phyloP scores from a whole-genome alignment of 2,888 invertebrate species.

The Abscondita cerata region DNA sequence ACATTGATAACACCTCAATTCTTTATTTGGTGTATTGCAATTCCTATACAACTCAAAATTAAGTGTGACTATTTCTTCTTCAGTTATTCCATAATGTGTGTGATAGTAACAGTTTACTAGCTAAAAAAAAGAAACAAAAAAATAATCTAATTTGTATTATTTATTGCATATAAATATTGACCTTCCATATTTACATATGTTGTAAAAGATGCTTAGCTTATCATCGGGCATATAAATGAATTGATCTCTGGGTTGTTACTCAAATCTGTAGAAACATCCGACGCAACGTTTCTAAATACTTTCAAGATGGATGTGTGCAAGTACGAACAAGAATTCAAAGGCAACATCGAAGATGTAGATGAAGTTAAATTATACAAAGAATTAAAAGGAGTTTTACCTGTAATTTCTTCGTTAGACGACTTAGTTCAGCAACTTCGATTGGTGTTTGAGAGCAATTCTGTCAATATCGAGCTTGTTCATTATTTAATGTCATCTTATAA shows the following conservation, averaged over 20 bases:
- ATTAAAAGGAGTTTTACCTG: slow-evolving; percentile 43
- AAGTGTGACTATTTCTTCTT: background rate
- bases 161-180: slow-evolving; percentile 21
- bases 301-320: slow-evolving; percentile 29
- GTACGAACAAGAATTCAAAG: slow-evolving; percentile 15
- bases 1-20: background rate
- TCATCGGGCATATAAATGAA: slow-evolving; percentile 14
- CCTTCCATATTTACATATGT: slow-evolving; percentile 24
- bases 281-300: background rate
- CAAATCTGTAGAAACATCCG: background rate
- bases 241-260: background rate
- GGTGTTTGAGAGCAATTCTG: slow-evolving; percentile 79
- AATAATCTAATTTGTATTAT: slow-evolving; percentile 11
- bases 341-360: slow-evolving; percentile 13
- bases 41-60: background rate
- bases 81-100: background rate
- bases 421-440: slow-evolving; percentile 74
- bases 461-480: slow-evolving; percentile 91
- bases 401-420: slow-evolving; percentile 63
- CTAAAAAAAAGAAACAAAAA: background rate
- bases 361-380: slow-evolving; percentile 31
- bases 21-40: background rate
- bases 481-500: slow-evolving; percentile 81
- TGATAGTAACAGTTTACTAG: background rate
- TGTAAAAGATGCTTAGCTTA: slow-evolving; percentile 17